Base-by-base conservation (phyloP, 2,797 vertebrate genomes). In the Capromys pilorides region DNA sequence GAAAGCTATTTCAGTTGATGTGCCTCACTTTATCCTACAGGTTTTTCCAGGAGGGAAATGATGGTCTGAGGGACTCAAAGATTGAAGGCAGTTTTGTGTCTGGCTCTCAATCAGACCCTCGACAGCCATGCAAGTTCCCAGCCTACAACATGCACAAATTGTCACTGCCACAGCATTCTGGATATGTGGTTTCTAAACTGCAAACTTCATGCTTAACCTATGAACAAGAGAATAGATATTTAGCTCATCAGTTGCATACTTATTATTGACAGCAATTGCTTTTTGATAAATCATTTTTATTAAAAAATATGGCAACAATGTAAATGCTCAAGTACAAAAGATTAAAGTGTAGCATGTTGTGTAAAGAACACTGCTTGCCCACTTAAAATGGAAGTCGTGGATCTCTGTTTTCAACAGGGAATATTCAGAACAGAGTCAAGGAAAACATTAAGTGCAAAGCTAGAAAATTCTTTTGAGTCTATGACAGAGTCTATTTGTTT, bases 401-500 rank as follows among this genome's bases (percentile, higher is more conserved):
- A 49, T 61, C 24, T 84, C 19, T 84, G 69, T 51, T 90, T 90
- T 83, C 66, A n/a, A 49, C 33, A 69, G 10, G 26, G 57, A 90
- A 51, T 85, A 39, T 51, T 16, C 5, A 89, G n/a, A 2, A 78
- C 57, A 36, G 18, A 36, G 64, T 33, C 28, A 24, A 77, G 14
- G 57, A 59, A n/a, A n/a, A n/a, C n/a, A n/a, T n/a, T n/a, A n/a
- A 90, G 59, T 67, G 22, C 51, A 36, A 26, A 77, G 49, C 11
- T 77, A 89, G 8, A 36, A n/a, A 28, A 83, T 66, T 83, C 59
- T 88, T 45, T 7, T 28, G 54, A 22, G 24, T 49, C 5, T n/a
- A n/a, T n/a, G n/a, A n/a, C n/a, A 77, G 45, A 36, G 66, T 88
- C 1, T 36, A 84, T 49, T 89, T 89, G 13, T 93, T 73, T 93